Evolutionary conservation across 2,888 invertebrate species (phyloP).

Genomic region (Tipula vernalis): DNA sequence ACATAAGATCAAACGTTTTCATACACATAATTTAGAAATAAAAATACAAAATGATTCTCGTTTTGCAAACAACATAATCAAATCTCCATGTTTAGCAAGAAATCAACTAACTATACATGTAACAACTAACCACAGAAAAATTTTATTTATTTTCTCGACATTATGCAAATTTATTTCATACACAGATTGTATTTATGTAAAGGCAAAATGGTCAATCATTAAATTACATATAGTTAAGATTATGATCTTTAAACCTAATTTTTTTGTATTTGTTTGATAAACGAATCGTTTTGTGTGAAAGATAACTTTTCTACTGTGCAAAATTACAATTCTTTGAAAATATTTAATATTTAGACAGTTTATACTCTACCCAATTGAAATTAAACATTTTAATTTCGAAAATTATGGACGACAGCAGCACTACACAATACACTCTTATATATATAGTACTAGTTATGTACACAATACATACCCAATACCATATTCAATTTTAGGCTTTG

Average conservation of each 20-base stretch:
- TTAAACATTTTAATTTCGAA: not conserved
- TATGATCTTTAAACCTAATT: not conserved
- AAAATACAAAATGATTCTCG: not conserved
- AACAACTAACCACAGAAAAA: not conserved
- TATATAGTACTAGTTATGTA: not conserved
- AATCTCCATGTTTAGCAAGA: not conserved
- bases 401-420: not conserved
- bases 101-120: not conserved
- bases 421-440: not conserved
- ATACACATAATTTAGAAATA: not conserved
- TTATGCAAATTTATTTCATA: not conserved
- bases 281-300: not conserved
- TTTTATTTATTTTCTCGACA: not conserved
- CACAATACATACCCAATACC: not conserved
- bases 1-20: not conserved
- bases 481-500: not conserved
- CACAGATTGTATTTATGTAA: not conserved
- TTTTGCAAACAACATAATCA: not conserved
- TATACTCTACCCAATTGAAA: not conserved
- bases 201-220: not conserved
- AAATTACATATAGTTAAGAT: not conserved
- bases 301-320: not conserved
- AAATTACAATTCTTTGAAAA: not conserved
- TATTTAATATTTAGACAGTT: too few relatives aligned
- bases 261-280: not conserved